A percentile compares a stretch with the other conserved stretches of the same genome.
Conservation (phyloP, 2,888 invertebrate genomes). For the Xylota segnis region DNA sequence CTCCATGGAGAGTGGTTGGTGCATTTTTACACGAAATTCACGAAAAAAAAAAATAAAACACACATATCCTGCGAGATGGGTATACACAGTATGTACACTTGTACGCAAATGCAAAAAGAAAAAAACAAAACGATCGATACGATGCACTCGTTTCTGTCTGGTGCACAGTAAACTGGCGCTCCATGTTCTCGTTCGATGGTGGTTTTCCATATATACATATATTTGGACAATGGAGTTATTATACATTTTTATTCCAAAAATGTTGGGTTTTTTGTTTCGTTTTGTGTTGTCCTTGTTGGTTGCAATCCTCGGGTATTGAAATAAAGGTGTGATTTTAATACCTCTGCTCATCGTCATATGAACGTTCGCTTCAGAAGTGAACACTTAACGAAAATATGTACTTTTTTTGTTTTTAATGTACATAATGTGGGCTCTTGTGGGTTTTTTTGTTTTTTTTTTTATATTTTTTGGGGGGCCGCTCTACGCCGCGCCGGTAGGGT, state of each 20-base stretch:
- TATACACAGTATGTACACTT: conserved; percentile 50
- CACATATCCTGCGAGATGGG: conserved; percentile 44
- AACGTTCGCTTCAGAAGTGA: conserved; percentile 58
- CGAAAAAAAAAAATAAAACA: conserved; percentile 28
- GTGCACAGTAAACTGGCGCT: conserved; percentile 80
- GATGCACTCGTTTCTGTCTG: conserved; percentile 85
- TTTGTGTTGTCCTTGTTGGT: conserved; percentile 35
- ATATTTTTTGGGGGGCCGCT: neutral
- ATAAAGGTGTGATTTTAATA: conserved; percentile 71
- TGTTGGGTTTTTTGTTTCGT: conserved; percentile 18
- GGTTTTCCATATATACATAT: conserved; percentile 45
- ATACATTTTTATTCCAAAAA: conserved; percentile 45
- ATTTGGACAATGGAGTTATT: conserved; percentile 33
- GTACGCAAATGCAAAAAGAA: conserved; percentile 72
- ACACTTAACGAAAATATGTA: conserved; percentile 58
- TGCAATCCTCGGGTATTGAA: conserved; percentile 55
- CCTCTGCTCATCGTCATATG: conserved; percentile 59
- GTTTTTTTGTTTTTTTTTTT: too few species aligned
- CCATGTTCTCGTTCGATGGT: conserved; percentile 55
- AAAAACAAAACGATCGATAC: conserved; percentile 83
- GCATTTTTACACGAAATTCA: conserved; percentile 63
- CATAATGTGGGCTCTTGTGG: neutral
- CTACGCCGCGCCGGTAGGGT: neutral
- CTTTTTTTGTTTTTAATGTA: conserved; percentile 22
- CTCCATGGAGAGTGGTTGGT: neutral